phyloP scores from a whole-genome alignment of 2,888 invertebrate species.

The Philereme transversata region DNA sequence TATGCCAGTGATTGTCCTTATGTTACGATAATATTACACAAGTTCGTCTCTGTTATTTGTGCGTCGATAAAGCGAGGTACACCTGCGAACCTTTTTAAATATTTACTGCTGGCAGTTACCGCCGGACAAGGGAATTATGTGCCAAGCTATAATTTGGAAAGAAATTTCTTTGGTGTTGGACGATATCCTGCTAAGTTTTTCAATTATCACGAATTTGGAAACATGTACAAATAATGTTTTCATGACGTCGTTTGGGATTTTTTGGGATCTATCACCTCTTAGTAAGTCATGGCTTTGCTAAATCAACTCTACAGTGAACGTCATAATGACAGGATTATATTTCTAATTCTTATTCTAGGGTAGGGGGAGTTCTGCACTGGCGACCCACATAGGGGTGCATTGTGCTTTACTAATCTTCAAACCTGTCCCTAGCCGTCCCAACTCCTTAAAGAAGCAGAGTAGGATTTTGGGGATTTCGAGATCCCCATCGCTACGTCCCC shows the following conservation, averaged over 20 bases:
- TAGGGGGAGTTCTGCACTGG: no score
- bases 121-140: slow-evolving; percentile 47
- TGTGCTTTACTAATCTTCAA: no score
- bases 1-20: no score
- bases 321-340: no score
- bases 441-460: no score
- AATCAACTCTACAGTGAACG: no score
- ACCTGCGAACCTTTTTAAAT: slow-evolving; percentile 77
- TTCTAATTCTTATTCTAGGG: no score
- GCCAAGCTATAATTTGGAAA: slow-evolving; percentile 50
- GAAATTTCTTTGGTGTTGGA: slow-evolving; percentile 49
- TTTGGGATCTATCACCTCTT: not conserved
- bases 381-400: no score
- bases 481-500: no score
- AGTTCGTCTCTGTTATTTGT: not conserved
- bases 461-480: no score
- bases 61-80: slow-evolving; percentile 26
- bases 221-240: slow-evolving; percentile 2
- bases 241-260: not conserved
- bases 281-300: no score
- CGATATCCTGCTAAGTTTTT: slow-evolving; percentile 44
- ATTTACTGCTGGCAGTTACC: slow-evolving; percentile 69
- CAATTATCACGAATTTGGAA: slow-evolving; percentile 30
- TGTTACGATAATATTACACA: not conserved
- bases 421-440: no score